Percentiles rank a stretch among this genome's conserved stretches.
These are phyloP conservation scores for Oxyteleia sp. DNA, from an alignment of 2,888 invertebrate genomes.

Conservation along the genomic window DNA sequence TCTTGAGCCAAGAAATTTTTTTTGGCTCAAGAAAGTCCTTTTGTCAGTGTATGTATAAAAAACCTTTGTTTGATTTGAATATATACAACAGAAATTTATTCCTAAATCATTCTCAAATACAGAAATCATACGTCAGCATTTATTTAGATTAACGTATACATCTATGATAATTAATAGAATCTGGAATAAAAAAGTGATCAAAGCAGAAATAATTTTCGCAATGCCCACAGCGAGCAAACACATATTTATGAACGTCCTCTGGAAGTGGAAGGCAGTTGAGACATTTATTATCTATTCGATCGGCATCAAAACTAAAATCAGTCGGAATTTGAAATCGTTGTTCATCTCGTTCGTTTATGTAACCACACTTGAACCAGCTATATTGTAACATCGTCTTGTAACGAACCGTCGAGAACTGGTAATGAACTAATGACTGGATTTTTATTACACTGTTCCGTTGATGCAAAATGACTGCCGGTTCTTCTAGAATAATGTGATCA, in stretches of 20 bases:
- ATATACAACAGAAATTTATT: too few species aligned
- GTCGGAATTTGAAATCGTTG: background rate
- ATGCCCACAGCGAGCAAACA: constrained; percentile 2
- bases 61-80: too few species aligned
- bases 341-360: constrained; percentile 2
- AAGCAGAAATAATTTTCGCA: constrained; percentile 6
- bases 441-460: constrained; percentile 11
- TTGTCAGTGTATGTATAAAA: too few species aligned
- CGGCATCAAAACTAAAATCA: background rate
- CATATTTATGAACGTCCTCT: background rate
- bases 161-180: constrained; percentile 5
- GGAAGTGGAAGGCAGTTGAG: background rate
- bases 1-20: too few species aligned
- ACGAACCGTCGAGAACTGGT: background rate
- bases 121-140: too few species aligned
- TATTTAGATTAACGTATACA: background rate
- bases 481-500: constrained; percentile 2
- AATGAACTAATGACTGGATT: constrained; percentile 17
- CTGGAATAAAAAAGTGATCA: background rate
- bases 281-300: background rate
- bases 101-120: too few species aligned
- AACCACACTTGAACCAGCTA: constrained; percentile 10
- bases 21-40: too few species aligned
- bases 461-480: background rate
- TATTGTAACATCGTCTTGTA: background rate